phyloP scores from a whole-genome alignment of 92 coral and sea anemone species.

The Palythoa grandis region DNA sequence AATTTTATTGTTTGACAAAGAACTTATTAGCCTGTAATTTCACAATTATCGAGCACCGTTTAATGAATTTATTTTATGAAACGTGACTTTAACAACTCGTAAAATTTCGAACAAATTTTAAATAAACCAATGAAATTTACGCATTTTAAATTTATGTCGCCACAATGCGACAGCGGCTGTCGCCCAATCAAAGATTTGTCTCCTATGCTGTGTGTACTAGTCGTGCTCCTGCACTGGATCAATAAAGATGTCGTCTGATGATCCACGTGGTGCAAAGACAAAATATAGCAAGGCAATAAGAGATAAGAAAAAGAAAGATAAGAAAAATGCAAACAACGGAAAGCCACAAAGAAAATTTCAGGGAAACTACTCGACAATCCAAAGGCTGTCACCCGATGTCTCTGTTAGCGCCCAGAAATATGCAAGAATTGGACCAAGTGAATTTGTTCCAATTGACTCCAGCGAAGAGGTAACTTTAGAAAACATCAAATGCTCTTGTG shows the following conservation, averaged over 20 bases:
- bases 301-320: constrained; percentile 2
- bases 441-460: constrained; percentile 6
- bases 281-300: neutral
- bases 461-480: constrained; percentile 16
- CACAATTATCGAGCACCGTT: too few species aligned
- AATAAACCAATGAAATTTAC: too few species aligned
- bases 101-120: too few species aligned
- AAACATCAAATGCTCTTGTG: neutral
- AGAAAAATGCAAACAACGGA: neutral
- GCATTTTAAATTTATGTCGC: too few species aligned
- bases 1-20: too few species aligned
- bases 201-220: too few species aligned
- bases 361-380: constrained; percentile 13
- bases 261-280: neutral
- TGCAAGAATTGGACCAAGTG: constrained; percentile 8
- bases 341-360: constrained; percentile 15
- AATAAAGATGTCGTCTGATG: constrained; percentile 1
- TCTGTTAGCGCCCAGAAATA: constrained; percentile 25
- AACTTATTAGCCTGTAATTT: too few species aligned
- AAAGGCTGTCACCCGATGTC: constrained; percentile 8
- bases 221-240: neutral
- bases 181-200: too few species aligned
- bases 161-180: too few species aligned
- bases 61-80: too few species aligned
- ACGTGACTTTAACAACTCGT: too few species aligned